Conservation (phyloP, 1,140 invertebrate genomes). For the Drosophila melanica region DNA sequence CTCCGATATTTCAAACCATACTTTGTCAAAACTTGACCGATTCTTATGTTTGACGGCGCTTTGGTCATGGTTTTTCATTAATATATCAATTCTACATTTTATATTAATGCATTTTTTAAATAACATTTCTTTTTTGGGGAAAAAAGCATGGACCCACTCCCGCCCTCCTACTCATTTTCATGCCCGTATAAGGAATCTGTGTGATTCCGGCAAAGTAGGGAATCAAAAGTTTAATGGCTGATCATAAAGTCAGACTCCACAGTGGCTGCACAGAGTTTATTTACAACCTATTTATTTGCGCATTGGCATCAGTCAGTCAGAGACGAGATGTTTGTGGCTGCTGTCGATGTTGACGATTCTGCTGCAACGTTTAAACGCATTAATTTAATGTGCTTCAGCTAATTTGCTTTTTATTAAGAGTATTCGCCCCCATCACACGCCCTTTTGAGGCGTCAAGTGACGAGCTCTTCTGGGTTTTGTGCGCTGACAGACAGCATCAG, state of each 20-base stretch:
- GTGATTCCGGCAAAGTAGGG: slow-evolving; percentile 31
- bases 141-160: too few relatives aligned
- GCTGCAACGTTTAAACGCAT: slow-evolving; percentile 47
- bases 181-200: slow-evolving; percentile 22
- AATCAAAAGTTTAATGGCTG: slow-evolving; percentile 59
- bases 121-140: too few relatives aligned
- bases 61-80: too few relatives aligned
- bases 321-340: background rate
- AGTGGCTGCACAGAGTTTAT: background rate
- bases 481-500: background rate
- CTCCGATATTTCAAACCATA: too few relatives aligned
- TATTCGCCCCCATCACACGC: background rate
- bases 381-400: slow-evolving; percentile 72
- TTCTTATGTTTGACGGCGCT: too few relatives aligned
- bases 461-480: slow-evolving; percentile 12
- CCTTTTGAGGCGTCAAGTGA: slow-evolving; percentile 29
- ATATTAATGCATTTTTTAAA: too few relatives aligned
- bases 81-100: too few relatives aligned
- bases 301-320: background rate
- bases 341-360: slow-evolving; percentile 18
- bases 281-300: slow-evolving; percentile 50
- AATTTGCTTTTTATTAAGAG: slow-evolving; percentile 78
- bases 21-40: too few relatives aligned
- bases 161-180: slow-evolving; percentile 11
- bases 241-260: slow-evolving; percentile 39